Evolutionary conservation across 2,797 vertebrate genomes (phyloP).

Genomic region (Loriculus beryllinus): DNA sequence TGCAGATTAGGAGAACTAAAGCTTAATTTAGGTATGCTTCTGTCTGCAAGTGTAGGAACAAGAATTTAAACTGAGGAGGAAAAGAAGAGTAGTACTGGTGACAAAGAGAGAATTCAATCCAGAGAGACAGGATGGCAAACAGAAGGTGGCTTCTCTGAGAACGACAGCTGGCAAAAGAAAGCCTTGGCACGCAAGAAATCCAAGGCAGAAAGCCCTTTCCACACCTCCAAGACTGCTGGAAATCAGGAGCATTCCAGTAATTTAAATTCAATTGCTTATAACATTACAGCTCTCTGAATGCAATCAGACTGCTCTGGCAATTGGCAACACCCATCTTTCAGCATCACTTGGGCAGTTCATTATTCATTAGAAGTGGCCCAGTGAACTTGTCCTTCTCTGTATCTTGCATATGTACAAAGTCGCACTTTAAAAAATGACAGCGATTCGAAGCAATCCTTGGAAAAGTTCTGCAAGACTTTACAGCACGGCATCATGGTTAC

Average conservation of each 20-base stretch:
- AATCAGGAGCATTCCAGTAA: constrained; percentile 14
- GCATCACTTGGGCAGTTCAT: not conserved
- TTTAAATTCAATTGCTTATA: not conserved
- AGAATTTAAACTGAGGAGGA: not conserved
- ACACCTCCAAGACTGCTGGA: not conserved
- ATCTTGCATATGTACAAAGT: not conserved
- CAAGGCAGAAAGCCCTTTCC: constrained; percentile 33
- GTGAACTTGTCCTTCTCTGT: not conserved
- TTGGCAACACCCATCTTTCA: not conserved
- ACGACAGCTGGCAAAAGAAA: constrained; percentile 22
- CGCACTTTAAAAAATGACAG: not conserved
- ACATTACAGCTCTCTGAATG: not conserved
- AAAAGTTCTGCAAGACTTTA: not conserved
- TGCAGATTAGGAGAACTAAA: not conserved
- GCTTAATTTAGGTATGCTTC: not conserved
- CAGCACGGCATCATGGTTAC: not conserved
- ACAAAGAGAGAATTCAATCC: not conserved
- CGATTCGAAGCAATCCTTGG: not conserved
- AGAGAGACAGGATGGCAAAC: not conserved
- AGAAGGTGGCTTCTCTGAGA: constrained; percentile 7
- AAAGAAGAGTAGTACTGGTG: not conserved
- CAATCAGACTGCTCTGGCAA: not conserved
- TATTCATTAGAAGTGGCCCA: not conserved
- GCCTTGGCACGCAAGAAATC: constrained; percentile 18
- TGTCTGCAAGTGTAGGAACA: not conserved